phyloP scores from a whole-genome alignment of 2,113 vertebrate species.

The Hypocryptadius cinnamomeus region DNA sequence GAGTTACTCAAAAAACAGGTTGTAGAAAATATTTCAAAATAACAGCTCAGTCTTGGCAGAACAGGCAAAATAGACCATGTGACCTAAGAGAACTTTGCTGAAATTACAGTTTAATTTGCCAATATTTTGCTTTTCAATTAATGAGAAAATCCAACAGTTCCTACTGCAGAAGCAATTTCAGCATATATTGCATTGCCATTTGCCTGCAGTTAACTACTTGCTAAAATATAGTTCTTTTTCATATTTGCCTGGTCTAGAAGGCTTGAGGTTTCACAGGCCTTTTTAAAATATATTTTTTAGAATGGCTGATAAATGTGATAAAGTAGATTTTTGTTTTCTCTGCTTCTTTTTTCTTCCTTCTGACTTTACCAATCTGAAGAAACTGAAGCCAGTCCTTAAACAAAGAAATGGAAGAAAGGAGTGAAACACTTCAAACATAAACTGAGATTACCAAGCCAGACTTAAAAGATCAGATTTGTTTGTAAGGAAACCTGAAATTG shows the following conservation, averaged over 20 bases:
- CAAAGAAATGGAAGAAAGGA: not conserved
- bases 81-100: not conserved
- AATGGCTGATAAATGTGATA: not conserved
- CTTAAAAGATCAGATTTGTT: not conserved
- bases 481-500: not conserved
- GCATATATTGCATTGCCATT: not conserved
- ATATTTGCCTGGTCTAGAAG: not conserved
- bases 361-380: not conserved
- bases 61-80: not conserved
- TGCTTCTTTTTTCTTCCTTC: not conserved
- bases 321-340: not conserved
- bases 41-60: not conserved
- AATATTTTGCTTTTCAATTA: slow-evolving; percentile 11
- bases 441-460: not conserved
- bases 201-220: not conserved
- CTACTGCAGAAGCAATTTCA: not conserved
- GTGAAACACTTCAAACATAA: not conserved
- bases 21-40: not conserved
- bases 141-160: not conserved
- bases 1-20: not conserved
- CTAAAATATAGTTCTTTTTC: not conserved
- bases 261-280: not conserved
- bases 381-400: not conserved
- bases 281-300: not conserved
- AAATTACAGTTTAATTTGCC: not conserved